Base-by-base conservation (phyloP, 1,140 invertebrate genomes). In the Dolichoris vasculosae region DNA sequence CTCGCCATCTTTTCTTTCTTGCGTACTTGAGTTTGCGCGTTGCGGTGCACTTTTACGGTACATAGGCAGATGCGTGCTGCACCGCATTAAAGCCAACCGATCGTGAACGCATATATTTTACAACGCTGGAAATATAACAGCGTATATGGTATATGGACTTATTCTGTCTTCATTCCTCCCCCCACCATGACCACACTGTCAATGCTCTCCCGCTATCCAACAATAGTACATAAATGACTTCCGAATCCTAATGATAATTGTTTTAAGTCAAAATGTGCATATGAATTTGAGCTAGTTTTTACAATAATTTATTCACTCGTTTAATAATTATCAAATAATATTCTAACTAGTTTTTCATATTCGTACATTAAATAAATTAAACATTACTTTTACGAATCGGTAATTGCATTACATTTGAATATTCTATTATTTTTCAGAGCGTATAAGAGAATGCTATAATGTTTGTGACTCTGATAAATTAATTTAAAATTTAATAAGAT, bases 31-130 rank as follows among this genome's bases (percentile, higher is more conserved):
- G 38, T 26, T 69, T 30, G 38, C 40, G 71, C 71, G 71, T 20
- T 48, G 46, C 73, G 40, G 23, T 76, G 46, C 48, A 55, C 73
- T 77, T 84, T 79, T 71, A 77, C 83, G 82, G 55, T 77, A 40
- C 35, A 78, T 48, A 83, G 73, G 82, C 55, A 76, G 71, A 76
- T 59, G 51, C 38, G 40, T 59, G 32, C 32, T 17, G 26, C n/a
- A 30, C 26, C 40, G 30, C 59, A 35, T 64, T 40, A 63, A 3
- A 43, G 38, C 35, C 35, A 79, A 40, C 55, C 59, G 6, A 48
- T 59, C 46, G 48, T 35, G 6, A 32, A 76, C 38, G 35, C 40
- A 71, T 40, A 40, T 15, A 71, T 23, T 71, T 71, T 40, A 35
- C 35, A 23, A 26, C 43, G 23, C 55, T 13, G 51, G 20, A 46